Percentiles rank a stretch among this genome's conserved stretches.
Conservation (phyloP, 2,888 invertebrate species). For the Cephalotes varians region DNA sequence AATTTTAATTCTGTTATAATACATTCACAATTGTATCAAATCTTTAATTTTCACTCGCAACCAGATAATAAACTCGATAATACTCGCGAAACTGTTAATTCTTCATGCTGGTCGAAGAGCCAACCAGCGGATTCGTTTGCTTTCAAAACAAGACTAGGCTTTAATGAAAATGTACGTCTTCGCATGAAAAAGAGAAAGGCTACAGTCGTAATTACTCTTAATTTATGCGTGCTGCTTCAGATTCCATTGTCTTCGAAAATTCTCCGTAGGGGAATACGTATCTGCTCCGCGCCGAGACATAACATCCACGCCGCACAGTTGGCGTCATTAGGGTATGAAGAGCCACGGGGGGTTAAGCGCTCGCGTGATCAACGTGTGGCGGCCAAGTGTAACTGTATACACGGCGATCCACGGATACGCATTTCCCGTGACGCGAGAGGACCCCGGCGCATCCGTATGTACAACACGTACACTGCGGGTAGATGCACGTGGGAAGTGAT, state of each 20-base stretch:
- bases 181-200: neutral
- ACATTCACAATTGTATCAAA: neutral
- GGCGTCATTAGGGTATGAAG: constrained; percentile 34
- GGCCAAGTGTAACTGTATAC: constrained; percentile 44
- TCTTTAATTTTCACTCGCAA: neutral
- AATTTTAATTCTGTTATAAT: neutral
- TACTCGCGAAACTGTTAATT: neutral
- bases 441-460: constrained; percentile 7
- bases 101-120: neutral
- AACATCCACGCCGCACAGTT: constrained; percentile 25
- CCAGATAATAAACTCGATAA: neutral
- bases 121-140: neutral
- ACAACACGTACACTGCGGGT: constrained; percentile 16
- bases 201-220: neutral
- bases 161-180: neutral
- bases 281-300: neutral
- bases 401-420: constrained; percentile 42
- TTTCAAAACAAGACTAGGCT: neutral
- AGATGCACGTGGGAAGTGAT: constrained; percentile 51
- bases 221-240: neutral
- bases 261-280: neutral
- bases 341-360: constrained; percentile 43
- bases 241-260: constrained; percentile 9
- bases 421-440: constrained; percentile 40
- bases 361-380: constrained; percentile 43